Evolutionary conservation across 2,113 vertebrate species (phyloP).

Genomic region (Strigops habroptila): DNA sequence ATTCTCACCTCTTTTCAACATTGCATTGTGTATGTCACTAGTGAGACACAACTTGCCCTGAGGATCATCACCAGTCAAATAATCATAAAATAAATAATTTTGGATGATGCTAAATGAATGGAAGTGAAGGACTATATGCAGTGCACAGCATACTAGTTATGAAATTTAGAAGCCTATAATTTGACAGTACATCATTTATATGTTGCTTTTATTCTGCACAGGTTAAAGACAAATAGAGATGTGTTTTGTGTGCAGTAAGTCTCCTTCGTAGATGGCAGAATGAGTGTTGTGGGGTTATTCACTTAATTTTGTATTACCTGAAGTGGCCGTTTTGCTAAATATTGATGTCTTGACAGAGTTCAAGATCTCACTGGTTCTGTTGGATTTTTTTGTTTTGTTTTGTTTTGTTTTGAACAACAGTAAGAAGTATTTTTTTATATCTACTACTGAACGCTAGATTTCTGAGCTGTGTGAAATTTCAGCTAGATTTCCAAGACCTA

Average conservation of each 20-base stretch:
- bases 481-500: not conserved
- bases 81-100: not conserved
- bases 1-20: not conserved
- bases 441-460: not conserved
- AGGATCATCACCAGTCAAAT: not conserved
- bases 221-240: constrained; percentile 25
- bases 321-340: constrained; percentile 6
- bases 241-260: constrained; percentile 3
- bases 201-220: constrained; percentile 21
- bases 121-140: not conserved
- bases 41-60: not conserved
- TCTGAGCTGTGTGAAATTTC: not conserved
- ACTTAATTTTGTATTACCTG: constrained; percentile 27
- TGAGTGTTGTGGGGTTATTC: constrained; percentile 6
- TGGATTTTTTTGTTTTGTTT: not conserved
- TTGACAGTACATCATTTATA: constrained; percentile 19
- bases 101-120: not conserved
- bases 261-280: not conserved
- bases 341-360: constrained; percentile 2
- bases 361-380: not conserved
- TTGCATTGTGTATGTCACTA: not conserved
- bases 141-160: not conserved
- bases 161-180: constrained; percentile 40
- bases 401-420: not conserved
- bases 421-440: not conserved